Base-by-base conservation (phyloP, 2,888 invertebrate genomes). In the Drosophila meridionalis region DNA sequence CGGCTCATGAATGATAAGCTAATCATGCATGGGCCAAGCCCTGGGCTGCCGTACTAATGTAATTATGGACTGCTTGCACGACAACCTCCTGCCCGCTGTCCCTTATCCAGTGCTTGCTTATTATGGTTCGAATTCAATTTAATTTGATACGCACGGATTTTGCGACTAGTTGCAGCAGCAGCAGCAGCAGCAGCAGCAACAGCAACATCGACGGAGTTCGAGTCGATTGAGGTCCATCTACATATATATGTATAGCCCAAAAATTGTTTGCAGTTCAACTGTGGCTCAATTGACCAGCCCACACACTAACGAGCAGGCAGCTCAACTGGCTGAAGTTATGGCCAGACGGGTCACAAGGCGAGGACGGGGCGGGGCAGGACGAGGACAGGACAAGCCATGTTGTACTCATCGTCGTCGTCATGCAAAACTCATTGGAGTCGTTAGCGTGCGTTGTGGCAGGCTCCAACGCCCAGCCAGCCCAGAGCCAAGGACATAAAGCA, bases 401-500 rank as follows among this genome's bases (percentile, higher is more conserved):
- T 71, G 73, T 75, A 50, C 73, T 69, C 76, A 61, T 69, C 65
- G 74, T 66, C 56, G 57, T 59, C 72, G 45, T 77, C 80, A 85
- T 85, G 84, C 87, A 85, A 84, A 85, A 81, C 87, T 80, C 84
- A 87, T 83, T 85, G 81, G 83, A 87, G 87, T 85, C 84, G 84
- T 86, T 85, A 83, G 85, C 85, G 74, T 78, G 78, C 78, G 69
- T 75, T 68, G 56, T 57, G 60, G 50, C 45, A 32, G 48, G 34
- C 45, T 56, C 42, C 56, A 56, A 56, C 56, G 56, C 56, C 42
- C 56, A 14, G 42, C 58, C 45, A 26, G 52, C 43, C 60, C 14
- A 30, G 45, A 66, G 62, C 74, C 83, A 78, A 80, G 84, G 74
- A 77, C 77, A 82, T 76, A 79, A 69, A 84, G 77, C 69, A 81